These are phyloP conservation scores for Gymnocephalus cernua DNA, from an alignment of 2,113 vertebrate genomes.

Conservation along the genomic window DNA sequence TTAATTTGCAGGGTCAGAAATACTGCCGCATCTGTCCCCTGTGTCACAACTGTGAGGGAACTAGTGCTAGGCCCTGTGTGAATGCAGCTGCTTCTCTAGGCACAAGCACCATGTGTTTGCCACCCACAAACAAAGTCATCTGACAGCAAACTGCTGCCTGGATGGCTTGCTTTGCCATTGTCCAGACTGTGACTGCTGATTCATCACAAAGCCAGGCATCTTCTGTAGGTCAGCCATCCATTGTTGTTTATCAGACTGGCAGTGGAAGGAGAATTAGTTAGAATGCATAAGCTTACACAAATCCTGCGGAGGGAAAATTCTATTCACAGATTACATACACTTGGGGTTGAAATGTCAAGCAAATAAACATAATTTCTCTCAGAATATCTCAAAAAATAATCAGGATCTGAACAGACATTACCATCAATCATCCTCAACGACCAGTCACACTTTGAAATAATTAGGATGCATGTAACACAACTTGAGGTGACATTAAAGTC, in stretches of 20 bases:
- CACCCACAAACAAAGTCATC: conserved; percentile 84
- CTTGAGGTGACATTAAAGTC: conserved; percentile 15
- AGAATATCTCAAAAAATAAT: conserved; percentile 40
- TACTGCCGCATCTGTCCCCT: conserved; percentile 81
- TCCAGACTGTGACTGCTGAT: conserved; percentile 86
- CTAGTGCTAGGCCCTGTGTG: conserved; percentile 83
- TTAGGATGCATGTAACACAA: conserved; percentile 27
- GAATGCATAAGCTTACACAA: conserved; percentile 62
- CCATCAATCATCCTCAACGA: background rate
- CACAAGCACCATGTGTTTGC: conserved; percentile 79
- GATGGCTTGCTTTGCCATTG: conserved; percentile 71
- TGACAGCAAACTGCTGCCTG: conserved; percentile 80
- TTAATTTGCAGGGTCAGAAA: conserved; percentile 87
- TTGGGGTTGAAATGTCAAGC: background rate
- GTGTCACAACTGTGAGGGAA: conserved; percentile 81
- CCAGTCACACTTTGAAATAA: conserved; percentile 32
- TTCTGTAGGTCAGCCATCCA: conserved; percentile 80
- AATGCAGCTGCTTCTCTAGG: conserved; percentile 86
- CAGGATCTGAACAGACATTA: background rate
- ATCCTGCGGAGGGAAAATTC: conserved; percentile 17
- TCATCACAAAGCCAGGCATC: conserved; percentile 87
- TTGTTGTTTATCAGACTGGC: conserved; percentile 76
- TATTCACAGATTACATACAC: conserved; percentile 37
- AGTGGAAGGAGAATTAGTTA: conserved; percentile 71
- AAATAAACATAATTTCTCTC: conserved; percentile 48